Conservation (phyloP, 2,113 vertebrate genomes). For the Hiodon alosoides region DNA sequence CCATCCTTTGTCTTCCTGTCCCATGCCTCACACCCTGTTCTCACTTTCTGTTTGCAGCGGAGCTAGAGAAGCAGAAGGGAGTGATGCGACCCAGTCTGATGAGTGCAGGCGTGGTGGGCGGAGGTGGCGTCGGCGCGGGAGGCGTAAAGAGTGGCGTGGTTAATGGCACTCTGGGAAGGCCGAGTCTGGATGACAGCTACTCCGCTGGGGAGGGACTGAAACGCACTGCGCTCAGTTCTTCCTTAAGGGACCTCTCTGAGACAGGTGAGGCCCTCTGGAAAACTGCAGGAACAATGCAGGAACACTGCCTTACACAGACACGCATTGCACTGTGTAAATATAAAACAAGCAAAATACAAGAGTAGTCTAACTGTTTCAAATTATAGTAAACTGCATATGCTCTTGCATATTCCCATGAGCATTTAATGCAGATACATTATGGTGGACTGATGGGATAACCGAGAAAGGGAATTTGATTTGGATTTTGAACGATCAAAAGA, state of each 20-base stretch:
- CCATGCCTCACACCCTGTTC: background rate
- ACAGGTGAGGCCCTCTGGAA: constrained; percentile 62
- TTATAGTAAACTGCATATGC: too few species aligned
- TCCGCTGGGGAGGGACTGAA: constrained; percentile 81
- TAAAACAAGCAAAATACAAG: background rate
- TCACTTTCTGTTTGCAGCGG: constrained; percentile 57
- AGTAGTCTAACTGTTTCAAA: background rate
- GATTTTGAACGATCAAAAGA: too few species aligned
- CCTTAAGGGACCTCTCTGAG: constrained; percentile 83
- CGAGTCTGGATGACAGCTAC: constrained; percentile 81
- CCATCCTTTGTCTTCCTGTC: background rate
- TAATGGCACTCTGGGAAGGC: constrained; percentile 76
- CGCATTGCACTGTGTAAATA: background rate
- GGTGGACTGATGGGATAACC: too few species aligned
- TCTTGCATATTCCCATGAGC: too few species aligned
- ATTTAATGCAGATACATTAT: too few species aligned
- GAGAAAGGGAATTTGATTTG: too few species aligned
- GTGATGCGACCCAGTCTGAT: constrained; percentile 74
- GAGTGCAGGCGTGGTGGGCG: constrained; percentile 49
- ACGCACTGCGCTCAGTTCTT: constrained; percentile 83
- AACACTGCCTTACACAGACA: background rate
- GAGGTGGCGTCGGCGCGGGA: constrained; percentile 29
- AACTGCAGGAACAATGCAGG: background rate
- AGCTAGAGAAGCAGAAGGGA: constrained; percentile 88
- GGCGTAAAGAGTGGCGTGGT: constrained; percentile 68